These are phyloP conservation scores for Seladonia tumulorum DNA, from an alignment of 2,888 invertebrate genomes.

Conservation along the genomic window DNA sequence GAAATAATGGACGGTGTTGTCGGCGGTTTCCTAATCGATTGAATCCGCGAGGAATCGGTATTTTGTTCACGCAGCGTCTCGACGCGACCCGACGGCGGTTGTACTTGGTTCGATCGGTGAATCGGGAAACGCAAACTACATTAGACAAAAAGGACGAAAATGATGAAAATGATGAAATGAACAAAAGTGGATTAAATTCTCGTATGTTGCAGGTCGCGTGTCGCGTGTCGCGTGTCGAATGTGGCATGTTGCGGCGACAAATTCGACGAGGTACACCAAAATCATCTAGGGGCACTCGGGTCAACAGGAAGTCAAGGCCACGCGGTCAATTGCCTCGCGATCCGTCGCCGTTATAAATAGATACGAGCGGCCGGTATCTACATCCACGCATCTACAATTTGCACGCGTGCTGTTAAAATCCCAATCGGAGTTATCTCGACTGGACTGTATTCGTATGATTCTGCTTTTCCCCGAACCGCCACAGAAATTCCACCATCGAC, in stretches of 20 bases:
- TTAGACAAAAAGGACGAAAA: neutral
- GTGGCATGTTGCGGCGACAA: slow-evolving; percentile 24
- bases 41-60: neutral
- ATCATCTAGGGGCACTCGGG: slow-evolving; percentile 66
- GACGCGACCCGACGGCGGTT: neutral
- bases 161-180: neutral
- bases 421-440: slow-evolving; percentile 65
- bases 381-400: slow-evolving; percentile 70
- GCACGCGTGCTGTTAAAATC: slow-evolving; percentile 71
- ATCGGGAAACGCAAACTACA: neutral
- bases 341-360: slow-evolving; percentile 80
- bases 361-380: slow-evolving; percentile 71
- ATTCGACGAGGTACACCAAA: slow-evolving; percentile 60
- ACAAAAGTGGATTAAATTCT: neutral
- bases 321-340: slow-evolving; percentile 81
- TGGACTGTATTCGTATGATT: neutral
- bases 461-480: slow-evolving; percentile 16
- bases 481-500: slow-evolving; percentile 17
- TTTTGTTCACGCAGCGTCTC: neutral
- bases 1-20: neutral
- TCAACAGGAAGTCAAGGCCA: slow-evolving; percentile 82
- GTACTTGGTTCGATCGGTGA: neutral
- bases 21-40: neutral
- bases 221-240: neutral
- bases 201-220: neutral